phyloP scores from a whole-genome alignment of 2,113 vertebrate species.

The Malaclemys terrapin region DNA sequence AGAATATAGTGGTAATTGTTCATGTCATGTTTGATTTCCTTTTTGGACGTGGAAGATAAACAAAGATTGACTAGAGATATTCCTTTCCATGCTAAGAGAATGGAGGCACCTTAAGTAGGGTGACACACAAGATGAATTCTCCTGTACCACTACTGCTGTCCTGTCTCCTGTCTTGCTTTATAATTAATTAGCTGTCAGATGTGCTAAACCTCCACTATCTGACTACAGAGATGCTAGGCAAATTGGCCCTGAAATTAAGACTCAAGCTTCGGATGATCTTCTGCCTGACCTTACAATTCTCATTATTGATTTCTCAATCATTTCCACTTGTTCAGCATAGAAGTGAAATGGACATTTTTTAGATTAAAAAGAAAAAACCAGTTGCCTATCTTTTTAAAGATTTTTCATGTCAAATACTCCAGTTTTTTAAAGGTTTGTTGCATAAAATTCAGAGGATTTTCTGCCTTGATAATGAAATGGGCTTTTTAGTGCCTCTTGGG shows the following conservation, averaged over 20 bases:
- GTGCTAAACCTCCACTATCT: slow-evolving; percentile 64
- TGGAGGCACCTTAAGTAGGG: slow-evolving; percentile 54
- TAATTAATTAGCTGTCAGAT: slow-evolving; percentile 86
- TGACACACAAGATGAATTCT: slow-evolving; percentile 77
- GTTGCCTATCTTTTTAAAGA: not conserved
- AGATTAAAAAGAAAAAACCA: not conserved
- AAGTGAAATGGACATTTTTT: slow-evolving; percentile 29
- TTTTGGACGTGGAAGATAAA: slow-evolving; percentile 65
- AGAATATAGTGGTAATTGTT: slow-evolving; percentile 75
- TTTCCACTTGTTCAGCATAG: slow-evolving; percentile 65
- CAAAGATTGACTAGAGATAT: slow-evolving; percentile 73
- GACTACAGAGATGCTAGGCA: slow-evolving; percentile 65
- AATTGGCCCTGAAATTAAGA: slow-evolving; percentile 82
- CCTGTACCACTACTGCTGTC: slow-evolving; percentile 60
- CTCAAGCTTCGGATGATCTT: slow-evolving; percentile 53
- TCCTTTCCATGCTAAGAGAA: slow-evolving; percentile 43
- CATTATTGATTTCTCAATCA: slow-evolving; percentile 77
- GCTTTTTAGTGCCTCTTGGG: not conserved
- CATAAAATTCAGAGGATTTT: fast-evolving
- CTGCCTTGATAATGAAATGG: no score
- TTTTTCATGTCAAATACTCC: not conserved
- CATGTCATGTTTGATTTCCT: slow-evolving; percentile 81
- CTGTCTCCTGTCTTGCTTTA: slow-evolving; percentile 65
- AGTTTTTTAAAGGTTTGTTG: not conserved
- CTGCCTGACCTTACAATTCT: slow-evolving; percentile 75